Percentiles rank a stretch among this genome's conserved stretches.
Conservation (phyloP, 2,797 vertebrate genomes). For the Siniperca undulata region DNA sequence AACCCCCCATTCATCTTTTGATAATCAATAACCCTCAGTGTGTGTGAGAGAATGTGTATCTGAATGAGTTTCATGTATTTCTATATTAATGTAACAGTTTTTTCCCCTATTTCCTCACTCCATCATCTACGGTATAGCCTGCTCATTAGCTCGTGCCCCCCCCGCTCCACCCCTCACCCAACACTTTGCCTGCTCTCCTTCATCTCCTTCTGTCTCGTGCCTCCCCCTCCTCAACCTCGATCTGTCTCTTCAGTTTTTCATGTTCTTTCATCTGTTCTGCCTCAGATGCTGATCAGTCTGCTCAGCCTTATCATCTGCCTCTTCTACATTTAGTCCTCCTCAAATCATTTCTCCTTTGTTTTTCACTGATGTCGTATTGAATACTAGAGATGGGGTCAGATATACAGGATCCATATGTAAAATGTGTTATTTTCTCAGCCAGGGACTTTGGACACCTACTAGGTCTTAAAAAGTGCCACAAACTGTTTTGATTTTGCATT, state of each 20-base stretch:
- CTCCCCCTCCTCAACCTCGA: constrained; percentile 30
- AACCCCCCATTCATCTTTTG: constrained; percentile 14
- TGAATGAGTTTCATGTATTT: neutral
- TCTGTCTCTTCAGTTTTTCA: constrained; percentile 56
- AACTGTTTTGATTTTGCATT: neutral
- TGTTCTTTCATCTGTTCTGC: constrained; percentile 57
- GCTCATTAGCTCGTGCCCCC: constrained; percentile 40
- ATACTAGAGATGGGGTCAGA: neutral
- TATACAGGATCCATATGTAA: neutral
- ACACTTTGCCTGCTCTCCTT: neutral
- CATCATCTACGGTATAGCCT: constrained; percentile 22
- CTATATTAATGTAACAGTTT: neutral
- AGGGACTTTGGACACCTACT: neutral
- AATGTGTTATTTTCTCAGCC: neutral
- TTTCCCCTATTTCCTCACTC: constrained; percentile 11
- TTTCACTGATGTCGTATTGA: neutral
- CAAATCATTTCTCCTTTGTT: neutral
- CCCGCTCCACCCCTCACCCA: no score
- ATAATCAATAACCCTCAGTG: constrained; percentile 5
- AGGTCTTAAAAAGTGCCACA: neutral
- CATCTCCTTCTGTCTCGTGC: neutral
- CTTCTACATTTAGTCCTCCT: neutral
- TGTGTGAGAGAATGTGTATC: neutral
- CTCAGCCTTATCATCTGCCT: constrained; percentile 26
- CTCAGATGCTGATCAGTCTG: constrained; percentile 54